Conservation (phyloP, 1,140 invertebrate genomes). For the Halesus radiatus region DNA sequence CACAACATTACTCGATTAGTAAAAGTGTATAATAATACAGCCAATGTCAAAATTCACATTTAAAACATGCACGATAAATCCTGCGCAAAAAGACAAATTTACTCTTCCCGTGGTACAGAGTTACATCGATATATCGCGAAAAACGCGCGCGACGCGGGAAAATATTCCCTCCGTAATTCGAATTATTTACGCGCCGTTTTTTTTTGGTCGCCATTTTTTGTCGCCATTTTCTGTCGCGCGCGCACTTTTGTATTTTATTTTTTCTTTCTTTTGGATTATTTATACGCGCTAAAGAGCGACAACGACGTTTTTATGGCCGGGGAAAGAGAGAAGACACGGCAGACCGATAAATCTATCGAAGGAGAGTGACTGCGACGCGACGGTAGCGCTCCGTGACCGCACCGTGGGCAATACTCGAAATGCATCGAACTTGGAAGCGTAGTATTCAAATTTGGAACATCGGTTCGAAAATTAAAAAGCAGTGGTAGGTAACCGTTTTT, state of each 20-base stretch:
- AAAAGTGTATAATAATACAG: too few relatives aligned
- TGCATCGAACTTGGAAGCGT: background rate
- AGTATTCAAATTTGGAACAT: conserved; percentile 20
- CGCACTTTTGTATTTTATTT: background rate
- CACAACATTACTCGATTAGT: too few relatives aligned
- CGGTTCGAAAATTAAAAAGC: background rate
- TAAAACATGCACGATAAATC: too few relatives aligned
- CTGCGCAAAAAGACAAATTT: too few relatives aligned
- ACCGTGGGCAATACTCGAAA: conserved; percentile 19
- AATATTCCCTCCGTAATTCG: conserved; percentile 3
- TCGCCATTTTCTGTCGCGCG: conserved; percentile 8
- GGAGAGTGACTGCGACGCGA: conserved; percentile 12
- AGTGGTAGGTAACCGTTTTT: too few relatives aligned
- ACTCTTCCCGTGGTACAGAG: background rate
- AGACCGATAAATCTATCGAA: conserved; percentile 35
- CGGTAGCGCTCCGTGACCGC: conserved; percentile 31
- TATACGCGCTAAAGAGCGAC: conserved; percentile 27
- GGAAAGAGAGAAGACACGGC: conserved; percentile 10
- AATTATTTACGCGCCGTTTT: background rate
- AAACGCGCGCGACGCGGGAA: background rate
- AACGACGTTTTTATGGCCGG: conserved; percentile 33
- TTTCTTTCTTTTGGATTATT: conserved; percentile 17
- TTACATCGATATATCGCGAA: background rate
- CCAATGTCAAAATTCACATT: too few relatives aligned
- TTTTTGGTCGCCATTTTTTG: conserved; percentile 18